Conservation (phyloP, 2,113 vertebrate species). For the Caloenas nicobarica region DNA sequence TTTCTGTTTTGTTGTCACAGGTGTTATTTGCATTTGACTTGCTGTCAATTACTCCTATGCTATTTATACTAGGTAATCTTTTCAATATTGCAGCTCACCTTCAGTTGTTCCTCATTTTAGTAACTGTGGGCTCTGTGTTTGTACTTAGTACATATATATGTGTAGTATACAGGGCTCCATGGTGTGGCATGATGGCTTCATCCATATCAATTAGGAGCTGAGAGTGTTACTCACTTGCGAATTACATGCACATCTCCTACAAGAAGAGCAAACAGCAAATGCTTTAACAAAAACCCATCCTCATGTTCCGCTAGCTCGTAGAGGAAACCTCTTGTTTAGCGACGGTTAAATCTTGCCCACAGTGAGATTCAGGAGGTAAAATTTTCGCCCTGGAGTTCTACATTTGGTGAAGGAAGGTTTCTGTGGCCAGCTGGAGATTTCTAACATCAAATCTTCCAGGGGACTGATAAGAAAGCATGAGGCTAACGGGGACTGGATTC, state of each 20-base stretch:
- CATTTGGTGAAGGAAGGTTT: neutral
- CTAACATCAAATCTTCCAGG: neutral
- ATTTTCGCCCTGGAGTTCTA: neutral
- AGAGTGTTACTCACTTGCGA: neutral
- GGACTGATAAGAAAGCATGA: neutral
- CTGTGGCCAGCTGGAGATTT: neutral
- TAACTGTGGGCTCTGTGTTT: neutral
- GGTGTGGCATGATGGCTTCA: neutral
- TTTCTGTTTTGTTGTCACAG: neutral
- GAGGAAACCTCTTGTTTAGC: neutral
- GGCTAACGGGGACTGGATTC: neutral
- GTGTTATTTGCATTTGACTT: neutral
- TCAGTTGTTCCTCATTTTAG: neutral
- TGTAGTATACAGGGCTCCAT: neutral
- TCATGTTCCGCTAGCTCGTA: too few relatives aligned
- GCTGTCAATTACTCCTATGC: neutral
- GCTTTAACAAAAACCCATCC: neutral
- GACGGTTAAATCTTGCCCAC: neutral
- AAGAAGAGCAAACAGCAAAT: neutral
- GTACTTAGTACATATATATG: accelerated
- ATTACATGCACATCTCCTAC: neutral
- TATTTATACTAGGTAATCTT: neutral
- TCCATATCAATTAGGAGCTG: neutral
- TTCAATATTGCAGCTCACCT: neutral
- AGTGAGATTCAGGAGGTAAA: neutral